Base-by-base conservation (phyloP, 2,113 vertebrate species). In the Mionectes macconnelli region DNA sequence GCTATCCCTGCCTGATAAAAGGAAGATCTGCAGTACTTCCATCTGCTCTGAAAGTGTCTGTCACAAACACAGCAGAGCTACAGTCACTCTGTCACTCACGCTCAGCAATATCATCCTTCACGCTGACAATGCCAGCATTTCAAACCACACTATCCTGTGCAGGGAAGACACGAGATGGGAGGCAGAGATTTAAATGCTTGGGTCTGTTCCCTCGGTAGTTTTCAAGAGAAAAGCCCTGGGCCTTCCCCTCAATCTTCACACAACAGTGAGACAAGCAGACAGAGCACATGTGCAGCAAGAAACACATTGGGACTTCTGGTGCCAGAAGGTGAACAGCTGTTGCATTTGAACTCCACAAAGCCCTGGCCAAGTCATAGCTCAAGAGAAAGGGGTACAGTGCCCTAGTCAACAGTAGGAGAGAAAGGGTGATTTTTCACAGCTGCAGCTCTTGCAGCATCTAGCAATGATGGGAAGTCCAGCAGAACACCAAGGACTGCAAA, bases 361-460 rank as follows among this genome's bases (percentile, higher is more conserved):
- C 28, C 22, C 55, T 4, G 78, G 83, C 83, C 88, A 95, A 95
- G 39, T 30, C 35, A 44, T 30, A 79, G 68, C 82, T 90, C 78
- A 93, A 87, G 56, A 70, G 85, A 84, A 91, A 80, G 8, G 72
- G 50, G n/a, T 73, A 69, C 40, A 91, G 60, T 74, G 55, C 84
- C 74, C 35, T 25, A 42, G 0, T 31, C 78, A 86, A 74, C 72
- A 91, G 82, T 52, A 90, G 68, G n/a, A 74, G 55, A 90, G 10
- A 90, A 75, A 63, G 52, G 47, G 27, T 64, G 88, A 93, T 93
- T 94, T 93, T 81, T 90, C 82, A 91, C 91, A 96, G 95, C 75
- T 96, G 91, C 69, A 92, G 60, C 35, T 83, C 59, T 81, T 93
- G 76, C 72, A 89, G 64, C 56, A 92, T 89, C 76, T 89, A 85